Evolutionary conservation across 2,888 invertebrate genomes (phyloP), one percentile per base, ranked within the genome.

Genomic region (Lysandra coridon): DNA sequence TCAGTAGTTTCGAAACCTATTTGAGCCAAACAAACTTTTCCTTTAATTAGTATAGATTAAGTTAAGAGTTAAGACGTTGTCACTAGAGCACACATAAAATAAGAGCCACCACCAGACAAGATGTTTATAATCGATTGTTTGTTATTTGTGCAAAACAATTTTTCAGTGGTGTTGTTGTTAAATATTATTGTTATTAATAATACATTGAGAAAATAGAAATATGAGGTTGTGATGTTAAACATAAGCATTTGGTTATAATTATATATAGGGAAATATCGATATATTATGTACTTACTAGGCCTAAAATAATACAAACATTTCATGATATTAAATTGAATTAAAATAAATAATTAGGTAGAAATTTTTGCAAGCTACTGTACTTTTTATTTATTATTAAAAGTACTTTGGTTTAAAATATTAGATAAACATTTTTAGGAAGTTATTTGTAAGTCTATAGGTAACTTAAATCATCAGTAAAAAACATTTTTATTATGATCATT

Each of bases 111-210:
- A 64, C 64, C 62, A 64, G 62, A 30, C 23, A 17, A 69, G 69
- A 33, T 30, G 30, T 69, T 69, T 69, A 69, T 69, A 33, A 5
- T 69, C 33, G 33, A 12, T 69, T 69, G 69, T 69, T 69, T 69
- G 69, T 69, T 69, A 69, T 69, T 69, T 69, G 69, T 69, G 69
- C 69, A 69, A 37, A 69, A 33, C 17, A 37, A 69, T 37, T 69
- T 4, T 33, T 69, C 33, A 33, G 12, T 69, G 30, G 33, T 69
- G 69, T 69, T 69, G 69, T 69, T 69, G 30, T 69, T 37, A 14
- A 69, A 69, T 69, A 69, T 69, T 69, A 69, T 69, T 69, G 69
- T 69, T 69, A 69, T 69, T 69, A 69, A 64, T n/a, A 64, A 14
- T 69, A 37, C 33, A 69, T 69, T 33, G 33, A 17, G 33, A 69